Conservation (phyloP, 1,140 invertebrate species). For the Drosophila melanogaster region DNA sequence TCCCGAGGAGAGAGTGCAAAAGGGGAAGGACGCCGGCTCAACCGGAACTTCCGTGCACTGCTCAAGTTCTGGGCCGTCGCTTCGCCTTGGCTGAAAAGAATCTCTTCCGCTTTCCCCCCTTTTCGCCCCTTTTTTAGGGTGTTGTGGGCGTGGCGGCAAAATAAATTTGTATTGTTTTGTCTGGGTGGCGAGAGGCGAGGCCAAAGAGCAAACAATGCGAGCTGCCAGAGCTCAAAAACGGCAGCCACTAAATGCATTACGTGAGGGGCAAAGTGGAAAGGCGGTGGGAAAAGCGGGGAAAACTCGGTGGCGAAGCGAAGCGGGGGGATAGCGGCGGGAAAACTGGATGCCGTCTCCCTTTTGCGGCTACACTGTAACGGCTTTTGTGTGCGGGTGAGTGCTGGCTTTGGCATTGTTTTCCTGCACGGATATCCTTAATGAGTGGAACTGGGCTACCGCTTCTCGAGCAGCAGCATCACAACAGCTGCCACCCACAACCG, state of each 20-base stretch:
- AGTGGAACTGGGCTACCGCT: conserved; percentile 79
- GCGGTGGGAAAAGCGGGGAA: conserved; percentile 19
- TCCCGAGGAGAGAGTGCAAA: background rate
- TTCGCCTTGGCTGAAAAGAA: conserved; percentile 58
- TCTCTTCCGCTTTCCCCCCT: conserved; percentile 10
- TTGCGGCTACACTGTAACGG: conserved; percentile 77
- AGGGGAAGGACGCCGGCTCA: conserved; percentile 29
- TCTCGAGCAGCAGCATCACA: conserved; percentile 21
- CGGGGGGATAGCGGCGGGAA: background rate
- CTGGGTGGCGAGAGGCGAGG: conserved; percentile 54
- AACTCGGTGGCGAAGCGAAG: background rate
- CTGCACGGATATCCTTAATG: conserved; percentile 83
- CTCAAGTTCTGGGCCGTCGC: conserved; percentile 76
- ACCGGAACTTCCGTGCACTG: conserved; percentile 77
- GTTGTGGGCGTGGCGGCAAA: conserved; percentile 48
- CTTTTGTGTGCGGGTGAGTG: conserved; percentile 61
- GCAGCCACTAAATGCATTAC: conserved; percentile 83
- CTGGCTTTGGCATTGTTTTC: conserved; percentile 79
- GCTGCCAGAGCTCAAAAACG: conserved; percentile 74
- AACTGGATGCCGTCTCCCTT: conserved; percentile 36
- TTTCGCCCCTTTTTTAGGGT: background rate
- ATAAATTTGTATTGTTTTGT: conserved; percentile 78
- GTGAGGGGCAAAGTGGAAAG: conserved; percentile 19
- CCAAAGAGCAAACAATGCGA: conserved; percentile 78
- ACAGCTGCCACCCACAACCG: conserved; percentile 58